phyloP scores from a whole-genome alignment of 2,888 invertebrate species.

The Callyntrura guangdongensis region DNA sequence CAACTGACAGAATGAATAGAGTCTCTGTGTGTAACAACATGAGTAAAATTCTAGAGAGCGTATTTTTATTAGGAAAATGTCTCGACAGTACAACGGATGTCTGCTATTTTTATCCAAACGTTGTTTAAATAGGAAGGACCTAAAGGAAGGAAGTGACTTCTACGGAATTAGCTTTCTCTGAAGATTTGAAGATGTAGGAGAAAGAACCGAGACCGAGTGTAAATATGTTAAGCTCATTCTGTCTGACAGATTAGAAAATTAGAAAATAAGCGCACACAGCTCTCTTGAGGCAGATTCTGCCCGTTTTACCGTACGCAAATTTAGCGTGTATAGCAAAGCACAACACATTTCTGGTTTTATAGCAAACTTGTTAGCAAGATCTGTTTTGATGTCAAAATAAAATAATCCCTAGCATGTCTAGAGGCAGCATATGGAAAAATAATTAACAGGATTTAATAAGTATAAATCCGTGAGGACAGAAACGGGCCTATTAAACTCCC shows the following conservation, averaged over 20 bases:
- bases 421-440: constrained; percentile 47
- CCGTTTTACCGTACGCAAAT: not conserved
- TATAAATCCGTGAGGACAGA: constrained; percentile 17
- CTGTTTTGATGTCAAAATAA: constrained; percentile 45
- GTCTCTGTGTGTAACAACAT: no score
- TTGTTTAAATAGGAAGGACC: not conserved
- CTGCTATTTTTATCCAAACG: not conserved
- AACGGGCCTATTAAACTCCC: not conserved
- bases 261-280: constrained; percentile 33
- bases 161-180: constrained; percentile 21
- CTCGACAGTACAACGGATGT: not conserved
- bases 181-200: not conserved
- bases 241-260: constrained; percentile 67
- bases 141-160: not conserved
- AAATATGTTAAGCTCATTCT: constrained; percentile 30
- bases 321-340: not conserved
- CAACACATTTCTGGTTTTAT: not conserved
- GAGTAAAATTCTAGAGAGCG: no score
- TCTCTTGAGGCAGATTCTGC: constrained; percentile 40
- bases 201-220: not conserved
- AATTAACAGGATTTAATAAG: constrained; percentile 54
- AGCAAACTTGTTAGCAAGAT: constrained; percentile 37
- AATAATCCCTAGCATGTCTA: constrained; percentile 43
- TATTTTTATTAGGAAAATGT: constrained; percentile 5
- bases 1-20: no score